These are phyloP conservation scores for Enteromius afrohamiltoni DNA, from an alignment of 2,797 vertebrate genomes.

Conservation along the genomic window DNA sequence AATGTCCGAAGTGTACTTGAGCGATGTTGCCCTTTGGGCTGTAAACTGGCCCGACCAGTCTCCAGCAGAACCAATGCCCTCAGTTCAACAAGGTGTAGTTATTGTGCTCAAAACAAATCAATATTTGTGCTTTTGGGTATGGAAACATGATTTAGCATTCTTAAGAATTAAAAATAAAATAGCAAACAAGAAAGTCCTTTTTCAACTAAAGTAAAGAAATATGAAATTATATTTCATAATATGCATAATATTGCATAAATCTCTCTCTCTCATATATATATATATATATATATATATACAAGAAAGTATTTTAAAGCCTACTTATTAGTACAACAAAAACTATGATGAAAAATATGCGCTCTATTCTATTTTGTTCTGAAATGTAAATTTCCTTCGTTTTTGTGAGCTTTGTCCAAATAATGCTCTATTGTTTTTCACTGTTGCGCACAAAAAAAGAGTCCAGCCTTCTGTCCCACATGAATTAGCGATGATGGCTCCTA, in stretches of 20 bases:
- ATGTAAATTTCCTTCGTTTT: not conserved
- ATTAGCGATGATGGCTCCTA: constrained; percentile 35
- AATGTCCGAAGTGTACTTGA: constrained; percentile 16
- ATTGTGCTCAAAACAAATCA: constrained; percentile 5
- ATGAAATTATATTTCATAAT: no score
- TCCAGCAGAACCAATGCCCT: not conserved
- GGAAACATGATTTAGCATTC: not conserved
- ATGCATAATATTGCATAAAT: not conserved
- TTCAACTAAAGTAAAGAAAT: no score
- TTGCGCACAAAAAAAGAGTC: not conserved
- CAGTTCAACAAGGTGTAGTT: constrained; percentile 18
- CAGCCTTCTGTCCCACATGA: constrained; percentile 16
- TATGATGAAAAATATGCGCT: not conserved
- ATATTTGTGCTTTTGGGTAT: constrained; percentile 1
- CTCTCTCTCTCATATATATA: no score
- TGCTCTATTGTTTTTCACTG: not conserved
- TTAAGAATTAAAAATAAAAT: not conserved
- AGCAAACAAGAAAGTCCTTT: not conserved
- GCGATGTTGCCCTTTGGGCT: constrained; percentile 31
- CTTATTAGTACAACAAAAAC: not conserved
- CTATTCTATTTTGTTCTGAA: not conserved
- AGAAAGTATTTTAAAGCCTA: not conserved
- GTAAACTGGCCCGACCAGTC: constrained; percentile 48
- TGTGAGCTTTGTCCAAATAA: not conserved
- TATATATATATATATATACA: no score